These are phyloP conservation scores for Morbakka virulenta DNA, from an alignment of 30 jellyfish, hydroid and myxozoan species.

Conservation along the genomic window DNA sequence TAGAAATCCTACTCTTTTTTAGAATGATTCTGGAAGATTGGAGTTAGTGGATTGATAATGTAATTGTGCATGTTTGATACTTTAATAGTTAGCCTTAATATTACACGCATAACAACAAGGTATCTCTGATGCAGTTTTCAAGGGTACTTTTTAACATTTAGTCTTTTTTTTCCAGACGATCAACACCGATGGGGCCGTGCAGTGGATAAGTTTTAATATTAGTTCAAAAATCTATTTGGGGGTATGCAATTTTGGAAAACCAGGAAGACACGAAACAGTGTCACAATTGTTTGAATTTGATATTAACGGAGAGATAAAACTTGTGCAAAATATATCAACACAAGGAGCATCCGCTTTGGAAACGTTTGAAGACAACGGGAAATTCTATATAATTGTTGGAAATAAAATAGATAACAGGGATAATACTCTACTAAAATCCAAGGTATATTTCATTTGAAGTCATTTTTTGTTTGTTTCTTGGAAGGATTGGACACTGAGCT, in stretches of 20 bases:
- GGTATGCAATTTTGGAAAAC: conserved; percentile 49
- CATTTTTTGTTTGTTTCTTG: neutral
- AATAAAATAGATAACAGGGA: conserved; percentile 44
- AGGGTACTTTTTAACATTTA: too few relatives aligned
- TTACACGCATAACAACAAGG: too few relatives aligned
- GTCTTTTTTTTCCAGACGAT: conserved; percentile 21
- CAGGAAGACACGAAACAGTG: conserved; percentile 39
- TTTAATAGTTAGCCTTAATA: too few relatives aligned
- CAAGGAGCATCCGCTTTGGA: conserved; percentile 51
- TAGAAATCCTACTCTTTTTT: too few relatives aligned
- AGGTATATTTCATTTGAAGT: conserved; percentile 21
- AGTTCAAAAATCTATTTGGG: conserved; percentile 5
- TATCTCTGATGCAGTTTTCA: too few relatives aligned
- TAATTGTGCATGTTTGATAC: too few relatives aligned
- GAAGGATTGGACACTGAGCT: too few relatives aligned
- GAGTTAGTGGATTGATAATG: too few relatives aligned
- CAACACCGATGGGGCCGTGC: conserved; percentile 40
- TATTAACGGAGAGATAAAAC: conserved; percentile 11
- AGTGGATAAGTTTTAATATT: conserved; percentile 30
- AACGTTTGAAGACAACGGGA: conserved; percentile 32
- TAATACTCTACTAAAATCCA: conserved; percentile 22
- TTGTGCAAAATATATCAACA: conserved; percentile 57
- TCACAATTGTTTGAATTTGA: conserved; percentile 43
- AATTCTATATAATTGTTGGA: conserved; percentile 23
- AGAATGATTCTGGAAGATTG: too few relatives aligned